Base-by-base conservation (phyloP, 2,888 invertebrate species). In the Steinernema scapterisci region DNA sequence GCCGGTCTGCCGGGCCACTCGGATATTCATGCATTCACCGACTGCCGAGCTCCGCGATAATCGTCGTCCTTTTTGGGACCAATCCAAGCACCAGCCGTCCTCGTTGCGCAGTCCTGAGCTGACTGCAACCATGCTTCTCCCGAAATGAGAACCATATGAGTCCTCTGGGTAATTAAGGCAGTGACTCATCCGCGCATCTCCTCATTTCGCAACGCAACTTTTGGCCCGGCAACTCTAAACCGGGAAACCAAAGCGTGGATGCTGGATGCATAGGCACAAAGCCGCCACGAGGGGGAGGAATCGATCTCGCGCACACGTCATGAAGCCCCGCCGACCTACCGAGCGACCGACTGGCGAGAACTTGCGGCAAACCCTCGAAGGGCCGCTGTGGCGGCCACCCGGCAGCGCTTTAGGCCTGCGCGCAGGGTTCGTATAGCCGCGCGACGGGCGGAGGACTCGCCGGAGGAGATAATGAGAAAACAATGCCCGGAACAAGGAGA, bases 281-380 rank as follows among this genome's bases (percentile, higher is more conserved):
- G 48, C 21, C 5, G 63, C 16, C 31, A 5, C 31, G 16, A 21
- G 63, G 63, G 7, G 31, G 63, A 25, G 16, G 23, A 63, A 63
- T 63, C 63, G 63, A 63, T 63, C 63, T 63, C 63, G 63, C 63
- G 63, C 63, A 31, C 31, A 63, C 63, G 63, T 63, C 63, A 63
- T 31, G 63, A 38, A 38, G 38, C 38, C 38, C 38, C 23, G 21
- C 21, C 23, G 52, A 48, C 48, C 19, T n/a, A 16, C 7, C 48
- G 63, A 16, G 31, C 63, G 25, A 27, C 31, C 27, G 63, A 63
- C 31, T 48, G 63, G 16, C 31, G 3, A 3, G 54, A 54, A 11
- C 31, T 31, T 7, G 63, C 2, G 63, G 31, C 63, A 11, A 16
- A 19, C 48, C 19, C 19, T 48, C 16, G 6, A 27, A 52, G 21